Base-by-base conservation (phyloP, 1,140 invertebrate species). In the Hyphantria cunea region DNA sequence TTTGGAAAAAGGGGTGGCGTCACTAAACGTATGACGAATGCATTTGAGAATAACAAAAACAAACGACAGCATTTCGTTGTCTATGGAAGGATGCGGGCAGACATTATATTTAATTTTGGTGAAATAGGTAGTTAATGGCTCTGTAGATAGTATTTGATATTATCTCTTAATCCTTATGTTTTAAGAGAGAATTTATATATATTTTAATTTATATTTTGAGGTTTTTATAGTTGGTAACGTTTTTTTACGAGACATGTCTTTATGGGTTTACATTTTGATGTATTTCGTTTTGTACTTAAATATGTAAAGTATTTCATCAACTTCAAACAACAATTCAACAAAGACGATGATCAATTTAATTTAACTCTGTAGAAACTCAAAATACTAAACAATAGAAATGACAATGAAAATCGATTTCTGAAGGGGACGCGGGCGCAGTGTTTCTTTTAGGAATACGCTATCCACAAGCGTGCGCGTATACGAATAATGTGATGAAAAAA, bases 361-460 rank as follows among this genome's bases (percentile, higher is more conserved):
- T 3, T 25, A 25, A 25, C 17, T 25, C 5, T 25, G 17, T 1
- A 25, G 17, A 25, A 25, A 25, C 17, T 25, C 17, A 25, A 25
- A 25, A 25, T 25, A 25, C 17, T 1, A 25, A 25, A 25, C 17
- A 25, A 25, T 25, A 25, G 17, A 1, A 25, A 1, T 39, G 37
- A 39, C 37, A 3, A 39, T 39, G 37, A 39, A 2, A 7, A 3
- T 39, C 2, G 64, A 47, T 66, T 74, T 71, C 63, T 72, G 42
- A 62, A 69, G 65, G n/a, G 56, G 64, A 67, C 64, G 70, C 62
- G 7, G 37, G 37, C 14, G 51, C 48, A 61, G 55, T 67, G 66
- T 64, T 31, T 17, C 42, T 64, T 63, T 59, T 58, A 69, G 48
- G 51, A 64, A 69, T 64, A 50, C 42, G 49, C 68, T 63, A 70